A percentile compares a stretch with the other conserved stretches of the same genome.
These are phyloP conservation scores for Crocidura indochinensis DNA, from an alignment of 2,797 vertebrate genomes.

Conservation along the genomic window DNA sequence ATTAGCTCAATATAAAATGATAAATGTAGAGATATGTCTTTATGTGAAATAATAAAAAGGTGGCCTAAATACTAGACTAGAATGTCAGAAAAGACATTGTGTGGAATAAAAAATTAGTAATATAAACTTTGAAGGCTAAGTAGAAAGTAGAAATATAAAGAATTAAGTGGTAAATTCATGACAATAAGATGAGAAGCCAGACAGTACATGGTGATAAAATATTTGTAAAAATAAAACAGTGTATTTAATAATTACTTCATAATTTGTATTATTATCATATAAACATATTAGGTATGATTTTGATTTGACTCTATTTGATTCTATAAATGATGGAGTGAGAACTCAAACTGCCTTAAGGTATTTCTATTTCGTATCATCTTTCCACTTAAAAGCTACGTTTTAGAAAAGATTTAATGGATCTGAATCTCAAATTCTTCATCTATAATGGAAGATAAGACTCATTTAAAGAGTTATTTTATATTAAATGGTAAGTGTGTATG, in stretches of 20 bases:
- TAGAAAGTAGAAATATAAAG: background rate
- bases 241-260: background rate
- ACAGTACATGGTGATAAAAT: background rate
- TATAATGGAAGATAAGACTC: background rate
- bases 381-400: background rate
- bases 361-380: background rate
- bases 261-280: background rate
- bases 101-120: background rate
- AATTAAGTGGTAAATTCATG: background rate
- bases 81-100: background rate
- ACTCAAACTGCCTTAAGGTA: background rate
- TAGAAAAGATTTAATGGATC: background rate
- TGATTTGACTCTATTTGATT: constrained; percentile 18
- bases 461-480: too few relatives aligned
- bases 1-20: background rate
- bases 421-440: background rate
- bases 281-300: background rate
- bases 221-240: background rate
- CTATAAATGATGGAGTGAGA: background rate
- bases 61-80: background rate
- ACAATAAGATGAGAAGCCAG: background rate
- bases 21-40: background rate
- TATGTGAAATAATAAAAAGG: background rate
- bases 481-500: too few relatives aligned
- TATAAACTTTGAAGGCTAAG: background rate